Conservation (phyloP, 2,797 vertebrate genomes). For the Alosa sapidissima region DNA sequence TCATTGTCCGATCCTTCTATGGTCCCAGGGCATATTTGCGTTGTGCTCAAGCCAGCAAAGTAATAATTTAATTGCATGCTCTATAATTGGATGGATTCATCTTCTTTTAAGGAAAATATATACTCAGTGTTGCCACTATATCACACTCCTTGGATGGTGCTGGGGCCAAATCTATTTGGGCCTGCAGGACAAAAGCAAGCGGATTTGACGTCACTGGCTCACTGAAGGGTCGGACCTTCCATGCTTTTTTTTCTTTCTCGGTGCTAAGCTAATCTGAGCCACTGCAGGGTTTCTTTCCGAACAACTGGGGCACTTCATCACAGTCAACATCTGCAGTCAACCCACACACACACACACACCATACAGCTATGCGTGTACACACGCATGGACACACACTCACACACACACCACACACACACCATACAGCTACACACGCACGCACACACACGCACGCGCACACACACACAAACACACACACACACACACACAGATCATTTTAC, state of each 20-base stretch:
- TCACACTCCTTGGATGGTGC: not conserved
- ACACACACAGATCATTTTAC: not conserved
- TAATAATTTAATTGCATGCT: not conserved
- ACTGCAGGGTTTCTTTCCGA: conserved; percentile 39
- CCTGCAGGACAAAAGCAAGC: conserved; percentile 3
- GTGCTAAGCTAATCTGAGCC: not conserved
- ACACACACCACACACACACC: not conserved
- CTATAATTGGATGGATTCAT: conserved; percentile 2
- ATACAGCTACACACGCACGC: not conserved
- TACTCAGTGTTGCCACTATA: not conserved
- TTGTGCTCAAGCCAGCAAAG: not conserved
- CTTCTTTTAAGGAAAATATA: not conserved
- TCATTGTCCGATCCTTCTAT: conserved; percentile 39
- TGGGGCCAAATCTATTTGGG: not conserved
- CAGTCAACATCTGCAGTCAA: not conserved
- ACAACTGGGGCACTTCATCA: conserved; percentile 10
- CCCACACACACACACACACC: not conserved
- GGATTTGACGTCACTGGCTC: not conserved
- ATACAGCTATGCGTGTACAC: not conserved
- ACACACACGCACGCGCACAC: not conserved
- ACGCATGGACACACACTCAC: not conserved
- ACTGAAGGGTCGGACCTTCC: not conserved
- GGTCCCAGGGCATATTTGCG: not conserved
- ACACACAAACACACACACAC: not conserved
- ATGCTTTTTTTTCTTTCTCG: not conserved